These are phyloP conservation scores for Nicator chloris DNA, from an alignment of 2,113 vertebrate genomes.

Conservation along the genomic window DNA sequence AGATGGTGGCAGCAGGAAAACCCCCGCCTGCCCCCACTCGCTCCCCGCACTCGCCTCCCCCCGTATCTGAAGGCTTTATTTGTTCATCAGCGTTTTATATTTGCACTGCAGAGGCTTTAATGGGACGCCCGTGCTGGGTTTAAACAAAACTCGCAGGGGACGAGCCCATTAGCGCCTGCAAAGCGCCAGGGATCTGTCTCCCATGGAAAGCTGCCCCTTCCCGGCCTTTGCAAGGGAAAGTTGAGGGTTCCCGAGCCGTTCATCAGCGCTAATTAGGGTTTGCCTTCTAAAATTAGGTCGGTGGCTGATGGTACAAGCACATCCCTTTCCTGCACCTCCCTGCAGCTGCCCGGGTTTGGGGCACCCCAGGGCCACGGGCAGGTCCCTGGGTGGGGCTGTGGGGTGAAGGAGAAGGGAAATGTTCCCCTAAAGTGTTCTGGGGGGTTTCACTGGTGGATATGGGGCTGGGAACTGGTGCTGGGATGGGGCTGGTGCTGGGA, in stretches of 20 bases:
- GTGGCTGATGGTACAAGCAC: background rate
- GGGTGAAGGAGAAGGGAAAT: background rate
- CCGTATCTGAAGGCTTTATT: background rate
- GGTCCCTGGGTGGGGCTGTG: background rate
- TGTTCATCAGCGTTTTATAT: background rate
- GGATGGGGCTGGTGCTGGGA: no score
- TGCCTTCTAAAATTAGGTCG: background rate
- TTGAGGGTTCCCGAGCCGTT: background rate
- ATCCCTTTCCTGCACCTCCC: background rate
- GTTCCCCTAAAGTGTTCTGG: rapidly evolving
- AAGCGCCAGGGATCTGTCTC: rapidly evolving
- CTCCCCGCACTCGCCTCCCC: background rate
- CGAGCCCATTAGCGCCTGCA: background rate
- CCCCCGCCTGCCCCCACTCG: rapidly evolving
- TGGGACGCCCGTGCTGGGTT: background rate
- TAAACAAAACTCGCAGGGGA: background rate
- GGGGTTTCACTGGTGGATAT: rapidly evolving
- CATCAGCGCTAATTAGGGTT: background rate
- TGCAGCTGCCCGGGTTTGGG: rapidly evolving
- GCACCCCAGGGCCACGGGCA: background rate
- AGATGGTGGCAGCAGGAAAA: background rate
- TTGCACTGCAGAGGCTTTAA: background rate
- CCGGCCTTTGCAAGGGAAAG: background rate
- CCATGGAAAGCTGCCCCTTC: background rate
- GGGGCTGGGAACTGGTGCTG: no score